Evolutionary conservation across 2,888 invertebrate genomes (phyloP), one percentile per base, ranked within the genome.

Genomic region (Cryptus viduatorius): DNA sequence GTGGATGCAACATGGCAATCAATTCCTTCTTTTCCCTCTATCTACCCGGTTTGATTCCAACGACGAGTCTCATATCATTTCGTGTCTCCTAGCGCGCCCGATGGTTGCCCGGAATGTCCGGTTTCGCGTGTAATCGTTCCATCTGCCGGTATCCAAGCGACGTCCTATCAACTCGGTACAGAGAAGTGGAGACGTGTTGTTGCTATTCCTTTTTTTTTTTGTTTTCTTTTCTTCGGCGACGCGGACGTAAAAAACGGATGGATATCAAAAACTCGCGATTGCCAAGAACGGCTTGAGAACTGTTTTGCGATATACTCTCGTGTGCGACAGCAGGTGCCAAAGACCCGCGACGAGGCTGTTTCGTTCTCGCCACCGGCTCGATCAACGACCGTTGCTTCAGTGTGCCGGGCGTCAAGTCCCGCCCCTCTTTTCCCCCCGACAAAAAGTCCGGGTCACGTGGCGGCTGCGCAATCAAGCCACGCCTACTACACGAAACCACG

Each of bases 401-500:
- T 89, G 88, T 86, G 76, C 86, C 82, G 84, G 86, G 83, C 88
- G 84, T 83, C 86, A 72, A 90, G 91, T 89, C 90, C 90, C 92
- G 92, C 92, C 92, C 89, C 86, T 87, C 67, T 53, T 56, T 7
- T 7, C 53, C 46, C 46, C 53, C 44, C 76, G 53, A 29, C 85
- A 53, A 75, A 77, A 86, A 86, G 87, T 88, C 87, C 85, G 86
- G 87, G 79, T 90, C 90, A 89, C 89, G 91, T 90, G 90, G 92
- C 91, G 92, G 83, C 90, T 92, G 92, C 91, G 91, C 91, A 87
- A 77, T 84, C 73, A 83, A 72, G 88, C 90, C 91, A 90, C 92
- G 91, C 92, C 91, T 29, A 68, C 61, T 31, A 50, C 69, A 46
- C 71, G 37, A 75, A 75, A 78, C 78, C 79, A 67, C 81, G 56